Evolutionary conservation across 1,140 invertebrate species (phyloP).

Genomic region (Acromyrmex charruanus): DNA sequence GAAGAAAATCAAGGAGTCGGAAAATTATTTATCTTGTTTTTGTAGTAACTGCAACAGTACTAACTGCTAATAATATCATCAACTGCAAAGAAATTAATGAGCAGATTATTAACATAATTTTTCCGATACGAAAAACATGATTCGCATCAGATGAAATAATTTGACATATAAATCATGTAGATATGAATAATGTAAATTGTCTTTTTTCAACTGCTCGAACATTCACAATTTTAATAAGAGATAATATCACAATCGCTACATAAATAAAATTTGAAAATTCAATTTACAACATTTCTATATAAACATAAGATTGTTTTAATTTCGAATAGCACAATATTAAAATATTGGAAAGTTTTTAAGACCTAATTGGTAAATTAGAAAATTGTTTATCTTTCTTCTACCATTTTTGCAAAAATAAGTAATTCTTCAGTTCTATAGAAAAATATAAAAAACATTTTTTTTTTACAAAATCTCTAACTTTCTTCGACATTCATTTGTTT

Average conservation of each 20-base stretch:
- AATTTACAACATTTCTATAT: not conserved
- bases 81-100: not conserved
- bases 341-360: not conserved
- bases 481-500: not conserved
- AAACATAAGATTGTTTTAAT: not conserved
- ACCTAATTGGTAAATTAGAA: not conserved
- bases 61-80: not conserved
- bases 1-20: not conserved
- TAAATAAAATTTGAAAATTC: conserved; percentile 1
- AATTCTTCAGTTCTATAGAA: not conserved
- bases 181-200: not conserved
- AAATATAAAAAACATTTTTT: not conserved
- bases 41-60: not conserved
- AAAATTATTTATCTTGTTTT: not conserved
- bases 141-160: not conserved
- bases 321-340: not conserved
- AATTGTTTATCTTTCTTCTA: not conserved
- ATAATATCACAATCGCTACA: not conserved
- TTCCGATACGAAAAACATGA: not conserved
- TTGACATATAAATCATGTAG: not conserved
- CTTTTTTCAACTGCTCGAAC: not conserved
- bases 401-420: not conserved
- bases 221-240: not conserved
- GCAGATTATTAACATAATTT: not conserved
- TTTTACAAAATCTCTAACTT: not conserved